phyloP scores from a whole-genome alignment of 1,140 invertebrate genomes.

The Drosophila repletoides region DNA sequence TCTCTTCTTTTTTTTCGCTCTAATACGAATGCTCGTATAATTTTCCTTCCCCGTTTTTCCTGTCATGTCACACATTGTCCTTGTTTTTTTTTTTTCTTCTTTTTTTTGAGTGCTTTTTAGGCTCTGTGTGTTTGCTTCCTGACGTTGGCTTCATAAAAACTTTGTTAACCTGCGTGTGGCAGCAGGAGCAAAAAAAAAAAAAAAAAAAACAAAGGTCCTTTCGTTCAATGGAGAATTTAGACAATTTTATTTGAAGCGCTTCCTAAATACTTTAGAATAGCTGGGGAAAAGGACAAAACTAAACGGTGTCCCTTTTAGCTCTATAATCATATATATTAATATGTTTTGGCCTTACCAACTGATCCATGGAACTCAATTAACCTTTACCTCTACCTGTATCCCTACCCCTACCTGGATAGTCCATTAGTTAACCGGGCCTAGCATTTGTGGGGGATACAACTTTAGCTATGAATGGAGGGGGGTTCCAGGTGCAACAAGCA shows the following conservation, averaged over 20 bases:
- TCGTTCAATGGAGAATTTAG: slow-evolving; percentile 13
- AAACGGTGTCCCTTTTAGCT: neutral
- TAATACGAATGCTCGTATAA: too few species aligned
- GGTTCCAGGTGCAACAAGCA: neutral
- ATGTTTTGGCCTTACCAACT: neutral
- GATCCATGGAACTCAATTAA: neutral
- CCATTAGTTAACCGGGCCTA: slow-evolving; percentile 10
- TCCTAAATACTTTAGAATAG: slow-evolving; percentile 2
- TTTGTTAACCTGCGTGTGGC: slow-evolving; percentile 76
- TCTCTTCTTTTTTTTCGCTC: neutral
- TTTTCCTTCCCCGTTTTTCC: neutral
- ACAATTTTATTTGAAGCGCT: slow-evolving; percentile 27
- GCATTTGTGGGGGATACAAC: too few species aligned
- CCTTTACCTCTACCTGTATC: neutral
- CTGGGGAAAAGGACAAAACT: neutral
- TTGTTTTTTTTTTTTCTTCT: too few species aligned
- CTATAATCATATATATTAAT: neutral
- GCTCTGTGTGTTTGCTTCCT: slow-evolving; percentile 48
- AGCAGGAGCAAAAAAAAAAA: slow-evolving; percentile 17
- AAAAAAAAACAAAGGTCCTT: slow-evolving; percentile 27
- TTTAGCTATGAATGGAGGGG: neutral
- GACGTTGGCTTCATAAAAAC: slow-evolving; percentile 63
- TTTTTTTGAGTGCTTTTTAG: slow-evolving; percentile 39
- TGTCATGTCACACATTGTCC: slow-evolving; percentile 55
- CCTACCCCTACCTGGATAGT: neutral